A percentile compares a stretch with the other conserved stretches of the same genome.
phyloP scores from a whole-genome alignment of 2,888 invertebrate genomes.

The Drosophila greeni region DNA sequence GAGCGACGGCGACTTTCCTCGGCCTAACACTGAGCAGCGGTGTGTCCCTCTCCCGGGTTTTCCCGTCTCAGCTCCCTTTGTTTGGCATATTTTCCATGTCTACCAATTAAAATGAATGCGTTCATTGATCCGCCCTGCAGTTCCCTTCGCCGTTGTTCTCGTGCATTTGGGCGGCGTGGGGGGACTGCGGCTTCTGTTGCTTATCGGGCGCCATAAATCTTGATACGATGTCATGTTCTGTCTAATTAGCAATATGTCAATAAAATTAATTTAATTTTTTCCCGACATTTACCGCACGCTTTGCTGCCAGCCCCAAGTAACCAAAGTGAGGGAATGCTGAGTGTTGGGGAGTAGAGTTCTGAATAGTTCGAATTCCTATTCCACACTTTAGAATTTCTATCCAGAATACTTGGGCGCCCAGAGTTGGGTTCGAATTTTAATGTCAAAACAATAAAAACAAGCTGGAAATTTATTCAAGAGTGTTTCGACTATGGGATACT shows the following conservation, averaged over 20 bases:
- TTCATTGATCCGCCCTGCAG: conserved; percentile 67
- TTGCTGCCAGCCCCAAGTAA: conserved; percentile 10
- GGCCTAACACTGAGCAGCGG: conserved; percentile 14
- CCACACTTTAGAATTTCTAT: conserved; percentile 3
- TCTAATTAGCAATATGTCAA: conserved; percentile 78
- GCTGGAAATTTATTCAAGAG: no score
- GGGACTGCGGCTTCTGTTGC: conserved; percentile 34
- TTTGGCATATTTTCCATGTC: conserved; percentile 73
- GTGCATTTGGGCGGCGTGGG: conserved; percentile 6
- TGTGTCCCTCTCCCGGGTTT: conserved; percentile 24
- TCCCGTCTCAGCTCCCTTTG: conserved; percentile 49
- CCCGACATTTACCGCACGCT: conserved; percentile 25
- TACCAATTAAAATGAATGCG: conserved; percentile 75
- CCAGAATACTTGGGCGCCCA: background rate
- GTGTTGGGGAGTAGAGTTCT: background rate
- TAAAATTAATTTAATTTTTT: conserved; percentile 75
- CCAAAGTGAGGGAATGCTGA: background rate
- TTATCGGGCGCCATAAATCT: conserved; percentile 76
- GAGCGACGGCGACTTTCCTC: conserved; percentile 49
- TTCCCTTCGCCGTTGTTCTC: background rate
- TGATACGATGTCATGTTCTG: conserved; percentile 78
- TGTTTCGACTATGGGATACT: background rate
- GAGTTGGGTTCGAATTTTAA: background rate
- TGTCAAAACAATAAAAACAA: conserved; percentile 1
- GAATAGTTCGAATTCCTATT: conserved; percentile 7